phyloP scores from a whole-genome alignment of 2,113 vertebrate species.

The Desmodus rotundus region DNA sequence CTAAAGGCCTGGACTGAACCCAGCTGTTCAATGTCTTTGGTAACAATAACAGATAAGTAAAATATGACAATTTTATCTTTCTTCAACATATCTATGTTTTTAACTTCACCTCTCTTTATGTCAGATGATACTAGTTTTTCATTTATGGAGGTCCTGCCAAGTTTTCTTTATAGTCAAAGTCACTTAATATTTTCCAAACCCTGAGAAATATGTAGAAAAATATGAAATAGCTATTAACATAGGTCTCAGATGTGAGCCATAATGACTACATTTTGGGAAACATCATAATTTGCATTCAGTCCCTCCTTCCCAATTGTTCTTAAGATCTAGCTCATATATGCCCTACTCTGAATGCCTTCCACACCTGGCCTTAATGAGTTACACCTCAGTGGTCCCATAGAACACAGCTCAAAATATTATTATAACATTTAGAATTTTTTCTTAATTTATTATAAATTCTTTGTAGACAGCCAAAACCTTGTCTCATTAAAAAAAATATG shows the following conservation, averaged over 20 bases:
- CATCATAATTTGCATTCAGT: background rate
- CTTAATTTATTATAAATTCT: background rate
- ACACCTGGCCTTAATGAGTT: background rate
- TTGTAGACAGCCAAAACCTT: background rate
- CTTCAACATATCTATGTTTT: background rate
- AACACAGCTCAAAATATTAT: background rate
- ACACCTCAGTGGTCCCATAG: background rate
- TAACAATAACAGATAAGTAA: background rate
- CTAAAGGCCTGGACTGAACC: background rate
- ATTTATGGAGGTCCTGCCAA: background rate
- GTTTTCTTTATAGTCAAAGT: background rate
- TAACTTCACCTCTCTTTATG: background rate
- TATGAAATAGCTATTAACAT: background rate
- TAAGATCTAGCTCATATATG: background rate
- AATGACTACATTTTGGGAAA: background rate
- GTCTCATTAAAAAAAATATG: background rate
- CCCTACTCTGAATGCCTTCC: background rate
- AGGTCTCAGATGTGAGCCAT: background rate
- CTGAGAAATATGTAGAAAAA: background rate
- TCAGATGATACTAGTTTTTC: background rate
- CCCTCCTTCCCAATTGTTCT: background rate
- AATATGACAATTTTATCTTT: background rate
- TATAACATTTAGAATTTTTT: background rate
- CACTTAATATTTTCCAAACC: background rate
- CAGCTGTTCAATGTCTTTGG: background rate